Conservation (phyloP, 2,797 vertebrate species). For the Sebastes trivittatus region DNA sequence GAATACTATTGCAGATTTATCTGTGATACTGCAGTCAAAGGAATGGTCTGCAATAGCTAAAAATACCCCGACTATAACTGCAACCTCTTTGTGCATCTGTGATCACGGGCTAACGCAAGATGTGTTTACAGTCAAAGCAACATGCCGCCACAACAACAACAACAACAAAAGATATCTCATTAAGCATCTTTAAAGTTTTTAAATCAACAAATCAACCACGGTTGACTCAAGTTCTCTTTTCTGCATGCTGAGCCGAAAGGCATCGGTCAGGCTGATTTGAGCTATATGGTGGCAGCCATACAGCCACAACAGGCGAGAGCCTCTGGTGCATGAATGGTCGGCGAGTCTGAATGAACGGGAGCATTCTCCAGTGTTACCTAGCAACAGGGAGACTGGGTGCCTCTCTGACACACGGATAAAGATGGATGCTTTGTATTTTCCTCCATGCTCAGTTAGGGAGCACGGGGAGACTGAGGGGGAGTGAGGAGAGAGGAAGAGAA, state of each 20-base stretch:
- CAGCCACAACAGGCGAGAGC: conserved; percentile 68
- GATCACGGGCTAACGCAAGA: conserved; percentile 3
- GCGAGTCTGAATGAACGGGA: conserved; percentile 80
- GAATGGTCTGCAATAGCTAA: conserved; percentile 25
- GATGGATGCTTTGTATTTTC: conserved; percentile 80
- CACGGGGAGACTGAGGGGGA: conserved; percentile 59
- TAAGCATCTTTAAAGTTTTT: conserved; percentile 18
- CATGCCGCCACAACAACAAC: not conserved
- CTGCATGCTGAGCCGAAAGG: conserved; percentile 33
- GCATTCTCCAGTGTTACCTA: conserved; percentile 86
- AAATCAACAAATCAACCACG: conserved; percentile 19
- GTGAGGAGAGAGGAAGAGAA: conserved; percentile 40
- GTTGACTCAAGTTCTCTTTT: conserved; percentile 19
- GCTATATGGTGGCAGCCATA: conserved; percentile 60
- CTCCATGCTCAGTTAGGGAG: conserved; percentile 71
- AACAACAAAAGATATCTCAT: not conserved
- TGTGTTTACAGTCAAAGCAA: conserved; percentile 12
- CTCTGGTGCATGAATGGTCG: conserved; percentile 79
- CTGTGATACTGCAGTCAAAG: conserved; percentile 64
- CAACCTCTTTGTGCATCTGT: conserved; percentile 2
- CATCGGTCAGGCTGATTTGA: conserved; percentile 48
- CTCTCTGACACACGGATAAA: conserved; percentile 79
- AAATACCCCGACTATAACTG: conserved; percentile 43
- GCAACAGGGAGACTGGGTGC: conserved; percentile 84
- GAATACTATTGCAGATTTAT: conserved; percentile 60